Evolutionary conservation across 2,113 vertebrate species (phyloP).

Genomic region (Collichthys lucidus): DNA sequence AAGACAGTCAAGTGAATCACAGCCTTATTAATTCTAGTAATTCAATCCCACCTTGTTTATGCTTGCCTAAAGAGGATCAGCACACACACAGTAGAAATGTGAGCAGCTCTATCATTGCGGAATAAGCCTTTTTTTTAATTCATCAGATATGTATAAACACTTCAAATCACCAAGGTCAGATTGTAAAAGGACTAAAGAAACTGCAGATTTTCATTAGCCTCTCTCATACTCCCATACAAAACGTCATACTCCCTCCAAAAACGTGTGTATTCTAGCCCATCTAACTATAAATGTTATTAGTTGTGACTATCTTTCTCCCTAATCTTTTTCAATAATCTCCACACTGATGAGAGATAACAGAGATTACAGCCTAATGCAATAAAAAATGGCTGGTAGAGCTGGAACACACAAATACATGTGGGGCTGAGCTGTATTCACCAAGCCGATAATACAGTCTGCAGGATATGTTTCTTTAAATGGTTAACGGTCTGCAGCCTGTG

Average conservation of each 20-base stretch:
- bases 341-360: slow-evolving; percentile 66
- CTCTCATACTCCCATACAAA: no score
- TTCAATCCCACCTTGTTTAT: slow-evolving; percentile 25
- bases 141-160: neutral
- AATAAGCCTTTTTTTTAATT: neutral
- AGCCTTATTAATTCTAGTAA: slow-evolving; percentile 48
- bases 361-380: slow-evolving; percentile 68
- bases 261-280: slow-evolving; percentile 1
- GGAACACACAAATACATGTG: slow-evolving; percentile 19
- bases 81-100: neutral
- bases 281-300: slow-evolving; percentile 58
- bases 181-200: neutral
- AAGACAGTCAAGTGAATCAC: slow-evolving; percentile 42
- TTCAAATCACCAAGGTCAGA: slow-evolving; percentile 12
- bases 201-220: neutral
- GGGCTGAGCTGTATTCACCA: neutral
- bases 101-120: neutral
- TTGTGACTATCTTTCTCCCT: slow-evolving; percentile 51
- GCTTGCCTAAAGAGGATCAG: slow-evolving; percentile 21
- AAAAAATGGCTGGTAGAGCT: slow-evolving; percentile 49
- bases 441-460: neutral
- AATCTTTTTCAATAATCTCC: slow-evolving; percentile 64
- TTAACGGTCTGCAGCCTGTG: slow-evolving; percentile 19
- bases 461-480: slow-evolving; percentile 22
- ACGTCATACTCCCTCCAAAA: neutral